Base-by-base conservation (phyloP, 2,113 vertebrate species). In the Sapajus apella region DNA sequence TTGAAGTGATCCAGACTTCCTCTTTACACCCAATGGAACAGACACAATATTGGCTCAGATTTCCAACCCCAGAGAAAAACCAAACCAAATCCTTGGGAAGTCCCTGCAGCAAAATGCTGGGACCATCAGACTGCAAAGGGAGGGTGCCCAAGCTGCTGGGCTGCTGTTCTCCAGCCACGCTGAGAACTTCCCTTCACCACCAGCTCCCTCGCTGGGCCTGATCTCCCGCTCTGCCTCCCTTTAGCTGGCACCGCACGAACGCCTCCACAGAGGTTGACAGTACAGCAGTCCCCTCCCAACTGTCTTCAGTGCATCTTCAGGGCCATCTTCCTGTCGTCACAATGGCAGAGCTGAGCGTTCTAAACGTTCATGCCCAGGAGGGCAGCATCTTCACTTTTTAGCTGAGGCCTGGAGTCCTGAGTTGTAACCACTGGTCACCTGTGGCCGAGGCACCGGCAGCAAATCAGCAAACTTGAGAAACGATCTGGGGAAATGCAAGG, bases 31-130 rank as follows among this genome's bases (percentile, higher is more conserved):
- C 88, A 93, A 43, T 55, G 73, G 85, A 89, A 92, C 75, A 92
- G 55, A 96, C 52, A 95, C 73, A 52, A 45, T 70, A 64, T 32
- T 94, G 97, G 97, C 95, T 98, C 97, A 97, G 97, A 85, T n/a
- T 97, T 96, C 87, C 81, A 95, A 94, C 68, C 58, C 79, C 64
- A 81, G 45, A 88, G 90, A 81, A 87, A 77, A 95, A 93, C 11
- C 76, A 86, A 92, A 93, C 50, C 56, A 16, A 91, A 68, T 11
- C 4, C 85, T 94, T 43, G 35, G 66, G 50, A 64, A 45, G 80
- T 32, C 14, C 40, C 75, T 2, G 47, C 14, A 55, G 52, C 27
- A 50, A 25, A 61, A 32, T 56, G 75, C 35, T 56, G 40, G 79
- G 45, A 81, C 61, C 72, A n/a, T n/a, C 6, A 4, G 61, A 20